Evolutionary conservation across 2,888 invertebrate genomes (phyloP), one percentile per base, ranked within the genome.

Genomic region (Ectemnius continuus): DNA sequence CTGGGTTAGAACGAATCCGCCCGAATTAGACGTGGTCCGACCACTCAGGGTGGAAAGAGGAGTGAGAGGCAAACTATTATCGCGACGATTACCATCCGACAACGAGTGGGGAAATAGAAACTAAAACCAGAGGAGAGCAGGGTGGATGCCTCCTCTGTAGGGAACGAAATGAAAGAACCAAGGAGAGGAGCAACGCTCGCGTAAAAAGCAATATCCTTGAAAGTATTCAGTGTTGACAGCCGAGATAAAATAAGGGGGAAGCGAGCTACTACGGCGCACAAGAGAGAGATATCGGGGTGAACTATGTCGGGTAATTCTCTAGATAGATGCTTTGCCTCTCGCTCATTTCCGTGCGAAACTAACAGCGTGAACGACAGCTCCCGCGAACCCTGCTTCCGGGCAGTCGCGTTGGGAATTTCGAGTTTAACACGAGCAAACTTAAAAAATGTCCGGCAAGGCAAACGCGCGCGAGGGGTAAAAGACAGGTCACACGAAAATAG

Each of bases 41-140:
- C 47, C 16, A 28, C 20, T 69, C 47, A 47, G 58, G 23, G 23
- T 46, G 6, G 58, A 28, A 47, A 46, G 26, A 67, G 67, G 52
- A 47, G 59, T n/a, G 48, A 47, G 45, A 60, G 60, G 67, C 60
- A 60, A 67, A 67, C 58, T 48, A 45, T 70, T 65, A 48, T 65
- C 67, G 60, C 45, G 67, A 28, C 60, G 67, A 70, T 67, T 45
- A 60, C 48, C 36, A 67, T 65, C 18, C 60, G 57, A 59, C 65
- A 59, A 20, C 20, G 11, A 8, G 57, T 52, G 23, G 28, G 67
- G 60, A 23, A 67, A 36, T 45, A 23, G 60, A 52, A 57, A 70
- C 5, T 36, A 36, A 36, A 36, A 36, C 11, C 36, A 11, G 8
- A 36, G 36, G 36, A 36, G 11, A 11, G 6, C 6, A 36, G 11